Evolutionary conservation across 37 sponge, comb jelly and placozoan genomes (phyloP), one percentile per base, ranked within the genome.

Genomic region (Agelas oroides): DNA sequence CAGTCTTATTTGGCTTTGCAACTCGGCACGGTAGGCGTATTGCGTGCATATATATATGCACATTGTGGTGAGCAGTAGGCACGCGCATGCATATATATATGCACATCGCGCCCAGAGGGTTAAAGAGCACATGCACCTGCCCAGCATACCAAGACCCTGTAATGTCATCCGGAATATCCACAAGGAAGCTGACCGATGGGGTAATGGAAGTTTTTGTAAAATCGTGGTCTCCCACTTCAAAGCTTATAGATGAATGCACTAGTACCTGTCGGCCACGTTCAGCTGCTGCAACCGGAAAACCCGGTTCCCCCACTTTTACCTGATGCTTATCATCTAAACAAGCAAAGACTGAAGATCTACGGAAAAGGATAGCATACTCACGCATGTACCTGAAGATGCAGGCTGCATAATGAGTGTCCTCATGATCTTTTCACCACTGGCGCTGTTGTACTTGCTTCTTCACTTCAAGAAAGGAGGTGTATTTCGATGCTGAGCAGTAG

Each of bases 151-250:
- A 88, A 19, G 83, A 69, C 11, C 34, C 89, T 41, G 61, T 32
- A 58, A 89, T 46, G 63, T 58, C 53, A 6, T 83, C 80, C 58
- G 90, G 90, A 39, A 89, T 89, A 56, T 81, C 53, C 1, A 86
- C 58, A 24, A 68, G 1, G 19, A 86, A 53, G 59, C 53, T 55
- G 31, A 90, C 91, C 18, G 81, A 80, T 33, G 86, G 81, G 8
- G 68, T 85, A 23, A 84, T 14, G 35, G 39, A 59, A 36, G 84
- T 72, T 39, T 84, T 83, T 2, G 84, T 89, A 33, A 88, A 89
- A 58, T 79, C 86, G 77, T 90, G 86, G 52, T 90, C 81, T 19
- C 61, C 91, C 21, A 91, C 92, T 30, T 75, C 73, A 37, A 91
- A 75, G 13, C 55, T 46, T n/a, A n/a, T n/a, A n/a, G n/a, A n/a